Evolutionary conservation across 2,113 vertebrate genomes (phyloP).

Genomic region (Sarotherodon lohbergeri): DNA sequence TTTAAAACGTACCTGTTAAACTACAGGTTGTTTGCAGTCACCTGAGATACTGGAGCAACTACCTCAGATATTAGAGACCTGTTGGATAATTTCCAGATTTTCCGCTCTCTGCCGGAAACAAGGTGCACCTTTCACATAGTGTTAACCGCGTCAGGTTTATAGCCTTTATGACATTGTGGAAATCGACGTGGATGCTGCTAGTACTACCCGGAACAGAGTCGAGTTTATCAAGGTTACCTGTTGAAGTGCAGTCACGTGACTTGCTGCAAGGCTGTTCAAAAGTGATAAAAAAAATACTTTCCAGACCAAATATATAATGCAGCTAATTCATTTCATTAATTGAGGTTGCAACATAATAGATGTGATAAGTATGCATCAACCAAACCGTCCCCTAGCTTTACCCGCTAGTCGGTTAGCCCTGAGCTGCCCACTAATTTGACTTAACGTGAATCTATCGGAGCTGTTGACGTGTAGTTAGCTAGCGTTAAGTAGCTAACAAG

Average conservation of each 20-base stretch:
- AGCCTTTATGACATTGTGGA: not conserved
- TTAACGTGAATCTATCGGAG: not conserved
- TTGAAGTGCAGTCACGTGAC: conserved; percentile 47
- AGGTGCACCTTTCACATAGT: not conserved
- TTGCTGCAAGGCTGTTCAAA: not conserved
- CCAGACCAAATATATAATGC: not conserved
- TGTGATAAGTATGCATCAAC: not conserved
- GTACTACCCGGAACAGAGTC: not conserved
- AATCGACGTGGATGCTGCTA: not conserved
- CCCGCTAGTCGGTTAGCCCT: not conserved
- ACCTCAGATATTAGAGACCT: not conserved
- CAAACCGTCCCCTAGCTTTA: not conserved
- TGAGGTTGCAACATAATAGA: not conserved
- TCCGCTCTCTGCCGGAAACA: not conserved
- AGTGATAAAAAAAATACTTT: not conserved
- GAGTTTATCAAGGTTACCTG: conserved; percentile 16
- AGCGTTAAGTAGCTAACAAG: not conserved
- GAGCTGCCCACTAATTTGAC: not conserved
- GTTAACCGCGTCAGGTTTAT: not conserved
- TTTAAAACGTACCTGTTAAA: not conserved
- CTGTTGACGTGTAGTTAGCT: conserved; percentile 18
- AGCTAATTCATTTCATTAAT: not conserved
- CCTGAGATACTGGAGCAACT: not conserved
- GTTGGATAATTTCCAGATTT: not conserved
- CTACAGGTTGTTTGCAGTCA: not conserved